phyloP scores from a whole-genome alignment of 2,797 vertebrate genomes.

The Leptatherina wallacei region DNA sequence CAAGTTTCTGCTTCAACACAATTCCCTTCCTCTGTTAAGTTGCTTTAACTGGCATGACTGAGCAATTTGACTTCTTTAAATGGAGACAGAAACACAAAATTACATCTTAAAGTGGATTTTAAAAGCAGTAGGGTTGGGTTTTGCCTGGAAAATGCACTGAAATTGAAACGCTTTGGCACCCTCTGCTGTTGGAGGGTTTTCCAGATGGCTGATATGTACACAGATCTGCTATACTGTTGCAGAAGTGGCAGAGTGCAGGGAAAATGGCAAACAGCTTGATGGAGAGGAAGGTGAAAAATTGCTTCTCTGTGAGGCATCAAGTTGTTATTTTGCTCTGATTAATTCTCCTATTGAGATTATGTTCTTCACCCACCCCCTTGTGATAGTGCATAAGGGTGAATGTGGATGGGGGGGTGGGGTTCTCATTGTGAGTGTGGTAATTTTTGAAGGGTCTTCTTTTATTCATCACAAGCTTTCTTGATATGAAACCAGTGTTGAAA shows the following conservation, averaged over 20 bases:
- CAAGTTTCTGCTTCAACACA: conserved; percentile 29
- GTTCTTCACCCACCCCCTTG: neutral
- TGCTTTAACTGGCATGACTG: conserved; percentile 15
- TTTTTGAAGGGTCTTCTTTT: conserved; percentile 33
- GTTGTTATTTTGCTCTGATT: conserved; percentile 23
- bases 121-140: conserved; percentile 48
- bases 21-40: conserved; percentile 22
- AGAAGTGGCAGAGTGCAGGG: conserved; percentile 55
- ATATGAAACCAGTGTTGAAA: conserved; percentile 6
- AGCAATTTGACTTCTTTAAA: conserved; percentile 46
- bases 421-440: conserved; percentile 14
- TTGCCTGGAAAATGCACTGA: conserved; percentile 54
- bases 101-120: conserved; percentile 44
- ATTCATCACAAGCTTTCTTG: conserved; percentile 17
- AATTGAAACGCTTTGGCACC: conserved; percentile 88
- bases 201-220: conserved; percentile 72
- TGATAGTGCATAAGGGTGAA: too few species aligned
- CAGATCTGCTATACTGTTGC: conserved; percentile 60
- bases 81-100: conserved; percentile 44
- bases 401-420: neutral
- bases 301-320: conserved; percentile 30
- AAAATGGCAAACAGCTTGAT: conserved; percentile 32
- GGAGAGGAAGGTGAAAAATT: conserved; percentile 31
- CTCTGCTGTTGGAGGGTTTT: conserved; percentile 85
- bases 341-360: conserved; percentile 15